Percentiles rank a stretch among this genome's conserved stretches.
These are phyloP conservation scores for Chondrosia reniformis DNA, from an alignment of 37 sponge, comb jelly and placozoan genomes.

Conservation along the genomic window DNA sequence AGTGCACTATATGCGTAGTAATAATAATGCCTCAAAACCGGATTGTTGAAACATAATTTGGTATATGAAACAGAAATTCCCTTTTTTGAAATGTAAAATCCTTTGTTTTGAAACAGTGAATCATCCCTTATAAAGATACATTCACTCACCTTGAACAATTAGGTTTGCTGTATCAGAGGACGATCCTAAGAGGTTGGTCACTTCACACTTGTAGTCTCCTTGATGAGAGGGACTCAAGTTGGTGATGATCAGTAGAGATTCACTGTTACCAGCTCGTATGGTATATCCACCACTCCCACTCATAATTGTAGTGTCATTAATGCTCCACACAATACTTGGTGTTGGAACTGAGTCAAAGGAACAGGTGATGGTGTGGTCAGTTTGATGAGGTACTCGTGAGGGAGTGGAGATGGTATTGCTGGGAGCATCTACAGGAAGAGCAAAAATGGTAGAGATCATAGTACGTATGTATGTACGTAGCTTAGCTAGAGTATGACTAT, in stretches of 20 bases:
- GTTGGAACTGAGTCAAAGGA: slow-evolving; percentile 10
- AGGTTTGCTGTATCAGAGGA: neutral
- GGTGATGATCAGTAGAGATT: neutral
- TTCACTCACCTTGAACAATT: slow-evolving; percentile 24
- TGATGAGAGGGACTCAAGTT: neutral
- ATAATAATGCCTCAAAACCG: too few relatives aligned
- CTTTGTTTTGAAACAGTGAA: too few relatives aligned
- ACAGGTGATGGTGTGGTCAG: neutral
- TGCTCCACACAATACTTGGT: slow-evolving; percentile 15
- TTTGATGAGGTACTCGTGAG: neutral
- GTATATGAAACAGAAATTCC: too few relatives aligned
- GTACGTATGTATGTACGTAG: too few relatives aligned
- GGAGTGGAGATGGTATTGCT: neutral
- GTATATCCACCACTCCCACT: neutral
- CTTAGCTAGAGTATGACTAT: too few relatives aligned
- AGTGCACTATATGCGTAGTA: too few relatives aligned
- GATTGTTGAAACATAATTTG: too few relatives aligned
- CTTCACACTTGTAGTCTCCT: slow-evolving; percentile 13
- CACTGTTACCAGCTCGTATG: neutral
- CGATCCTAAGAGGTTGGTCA: neutral
- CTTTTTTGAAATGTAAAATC: too few relatives aligned
- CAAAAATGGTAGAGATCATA: neutral
- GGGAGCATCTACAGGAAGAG: neutral
- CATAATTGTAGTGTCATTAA: neutral
- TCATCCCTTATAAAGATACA: too few relatives aligned